Evolutionary conservation across 2,888 invertebrate genomes (phyloP).

Genomic region (Athalia circularis): DNA sequence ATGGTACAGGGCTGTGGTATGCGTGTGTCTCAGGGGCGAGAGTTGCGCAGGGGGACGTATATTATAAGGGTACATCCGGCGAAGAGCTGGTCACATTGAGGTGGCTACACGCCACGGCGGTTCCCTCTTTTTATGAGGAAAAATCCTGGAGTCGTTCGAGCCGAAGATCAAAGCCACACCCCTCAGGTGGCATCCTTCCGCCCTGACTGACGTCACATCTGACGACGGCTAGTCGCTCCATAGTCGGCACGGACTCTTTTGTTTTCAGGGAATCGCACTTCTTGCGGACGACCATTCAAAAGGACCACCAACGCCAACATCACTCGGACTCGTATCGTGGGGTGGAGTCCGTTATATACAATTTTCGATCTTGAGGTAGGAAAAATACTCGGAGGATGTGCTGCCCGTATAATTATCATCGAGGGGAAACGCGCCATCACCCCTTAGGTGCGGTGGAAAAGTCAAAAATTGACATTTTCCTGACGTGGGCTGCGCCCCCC

Average conservation of each 20-base stretch:
- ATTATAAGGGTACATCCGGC: not conserved
- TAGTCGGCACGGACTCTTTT: slow-evolving; percentile 32
- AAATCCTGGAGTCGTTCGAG: slow-evolving; percentile 38
- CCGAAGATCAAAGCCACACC: slow-evolving; percentile 63
- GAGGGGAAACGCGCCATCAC: slow-evolving; percentile 1
- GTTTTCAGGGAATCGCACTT: slow-evolving; percentile 22
- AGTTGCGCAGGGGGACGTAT: slow-evolving; percentile 4
- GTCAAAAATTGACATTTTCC: slow-evolving; percentile 42
- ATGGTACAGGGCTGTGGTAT: too few relatives aligned
- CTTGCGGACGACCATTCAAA: slow-evolving; percentile 30
- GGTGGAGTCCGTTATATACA: not conserved
- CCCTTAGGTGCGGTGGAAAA: not conserved
- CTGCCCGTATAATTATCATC: slow-evolving; percentile 24
- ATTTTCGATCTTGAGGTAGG: not conserved
- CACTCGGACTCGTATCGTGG: not conserved
- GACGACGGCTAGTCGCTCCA: not conserved
- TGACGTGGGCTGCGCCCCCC: slow-evolving; percentile 14
- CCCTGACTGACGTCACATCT: slow-evolving; percentile 50
- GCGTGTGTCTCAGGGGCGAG: not conserved
- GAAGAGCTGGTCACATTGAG: too few relatives aligned
- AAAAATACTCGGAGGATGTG: not conserved
- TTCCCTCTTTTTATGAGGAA: slow-evolving; percentile 26
- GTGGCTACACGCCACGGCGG: slow-evolving; percentile 12
- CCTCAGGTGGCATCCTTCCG: slow-evolving; percentile 66
- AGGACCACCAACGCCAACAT: slow-evolving; percentile 38